phyloP scores from a whole-genome alignment of 1,140 invertebrate genomes.

The Penaeus vannamei region DNA sequence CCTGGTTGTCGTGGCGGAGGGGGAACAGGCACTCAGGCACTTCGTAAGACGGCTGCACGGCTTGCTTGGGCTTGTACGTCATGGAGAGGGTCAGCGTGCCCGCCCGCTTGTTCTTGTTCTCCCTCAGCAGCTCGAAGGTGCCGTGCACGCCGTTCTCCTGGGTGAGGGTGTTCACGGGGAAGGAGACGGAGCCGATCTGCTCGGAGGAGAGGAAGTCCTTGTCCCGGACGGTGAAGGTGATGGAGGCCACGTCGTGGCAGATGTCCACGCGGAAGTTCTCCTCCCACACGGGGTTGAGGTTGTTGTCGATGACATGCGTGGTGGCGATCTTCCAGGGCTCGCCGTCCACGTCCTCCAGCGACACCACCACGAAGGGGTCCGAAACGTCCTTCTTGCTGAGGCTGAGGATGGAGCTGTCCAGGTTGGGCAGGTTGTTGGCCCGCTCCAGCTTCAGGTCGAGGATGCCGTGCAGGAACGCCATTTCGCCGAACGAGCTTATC shows the following conservation, averaged over 20 bases:
- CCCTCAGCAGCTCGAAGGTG: constrained; percentile 61
- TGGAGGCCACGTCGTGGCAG: constrained; percentile 64
- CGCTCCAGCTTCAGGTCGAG: constrained; percentile 53
- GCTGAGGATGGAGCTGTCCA: constrained; percentile 65
- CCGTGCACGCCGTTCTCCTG: constrained; percentile 43
- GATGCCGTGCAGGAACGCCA: constrained; percentile 65
- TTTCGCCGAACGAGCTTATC: constrained; percentile 55
- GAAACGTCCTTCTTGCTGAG: constrained; percentile 67
- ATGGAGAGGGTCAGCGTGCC: constrained; percentile 60
- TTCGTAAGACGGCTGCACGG: constrained; percentile 56
- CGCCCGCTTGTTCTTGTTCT: constrained; percentile 62
- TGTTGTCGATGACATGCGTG: constrained; percentile 66
- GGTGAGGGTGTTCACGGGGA: constrained; percentile 53
- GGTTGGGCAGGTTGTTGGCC: constrained; percentile 65
- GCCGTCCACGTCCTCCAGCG: constrained; percentile 61
- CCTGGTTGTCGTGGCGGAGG: constrained; percentile 59
- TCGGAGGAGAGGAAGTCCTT: constrained; percentile 67
- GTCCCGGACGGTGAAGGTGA: constrained; percentile 66
- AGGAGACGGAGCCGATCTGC: constrained; percentile 63
- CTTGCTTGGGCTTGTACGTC: constrained; percentile 57
- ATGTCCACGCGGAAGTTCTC: constrained; percentile 66
- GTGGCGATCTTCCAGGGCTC: constrained; percentile 67
- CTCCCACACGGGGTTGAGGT: constrained; percentile 67
- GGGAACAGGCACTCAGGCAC: constrained; percentile 66
- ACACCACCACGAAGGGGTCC: constrained; percentile 65